Base-by-base conservation (phyloP, 2,113 vertebrate genomes). In the Mohoua ochrocephala region DNA sequence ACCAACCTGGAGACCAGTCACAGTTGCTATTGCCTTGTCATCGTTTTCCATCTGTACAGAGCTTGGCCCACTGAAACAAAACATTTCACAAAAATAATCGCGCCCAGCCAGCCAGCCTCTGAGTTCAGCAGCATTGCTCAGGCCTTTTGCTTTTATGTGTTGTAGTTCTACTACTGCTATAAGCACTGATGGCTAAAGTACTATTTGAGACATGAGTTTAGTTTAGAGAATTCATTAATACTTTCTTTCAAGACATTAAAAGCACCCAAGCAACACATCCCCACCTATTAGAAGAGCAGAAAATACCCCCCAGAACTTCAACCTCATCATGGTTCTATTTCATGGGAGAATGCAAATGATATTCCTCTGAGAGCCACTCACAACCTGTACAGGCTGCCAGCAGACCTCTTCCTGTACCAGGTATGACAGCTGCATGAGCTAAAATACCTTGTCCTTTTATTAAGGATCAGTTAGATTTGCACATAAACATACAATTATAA, bases 1-100 rank as follows among this genome's bases (percentile, higher is more conserved):
- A 15, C 99, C 99, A 56, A 96, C 96, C 45, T 96, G 96, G 7
- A 99, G 97, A 31, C 98, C 98, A 3, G 97, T 98, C 4, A 97
- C 98, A 6, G 95, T 98, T 63, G 98, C 98, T 49, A 99, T 73
- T 2, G 98, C 97, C 80, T 95, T 96, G 93, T 99, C 97, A 7
- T 35, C 76, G 0, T 98, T 96, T 74, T 98, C 97, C 97, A 99
- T 97, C 95, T 97, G 97, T 35, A 98, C 82, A 8, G 98, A 97
- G 4, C 97, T 97, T 68, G 99, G 99, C 9, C 98, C 99, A 89
- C 99, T 99, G 97, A 49, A 94, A 89, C 39, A 64, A 86, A 82
- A 91, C 14, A 70, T 19, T 2, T 78, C 91, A 80, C 35, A 75
- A 77, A 81, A 86, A 74, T 73, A 68, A 93, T 30, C 1, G 2